Evolutionary conservation across 2,888 invertebrate species (phyloP).

Genomic region (Pristionchus arcanus): DNA sequence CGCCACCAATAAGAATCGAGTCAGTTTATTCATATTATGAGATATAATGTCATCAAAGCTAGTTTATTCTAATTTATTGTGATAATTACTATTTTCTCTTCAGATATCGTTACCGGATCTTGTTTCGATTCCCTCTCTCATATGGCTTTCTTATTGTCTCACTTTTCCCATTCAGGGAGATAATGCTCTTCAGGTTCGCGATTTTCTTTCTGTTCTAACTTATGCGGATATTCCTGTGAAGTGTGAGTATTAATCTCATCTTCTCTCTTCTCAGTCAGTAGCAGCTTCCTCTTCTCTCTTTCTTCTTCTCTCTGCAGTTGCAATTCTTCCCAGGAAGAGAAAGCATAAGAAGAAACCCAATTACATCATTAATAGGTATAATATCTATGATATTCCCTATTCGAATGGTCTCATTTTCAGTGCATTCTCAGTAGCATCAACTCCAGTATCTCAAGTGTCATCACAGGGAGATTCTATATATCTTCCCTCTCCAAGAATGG

Average conservation of each 20-base stretch:
- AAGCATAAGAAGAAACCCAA: slow-evolving; percentile 58
- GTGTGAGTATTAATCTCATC: background rate
- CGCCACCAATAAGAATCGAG: slow-evolving; percentile 46
- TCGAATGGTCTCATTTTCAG: slow-evolving; percentile 52
- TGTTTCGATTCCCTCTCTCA: slow-evolving; percentile 36
- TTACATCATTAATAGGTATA: slow-evolving; percentile 37
- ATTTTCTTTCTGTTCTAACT: background rate
- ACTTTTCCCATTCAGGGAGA: slow-evolving; percentile 35
- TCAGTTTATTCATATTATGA: background rate
- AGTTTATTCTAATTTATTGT: no score
- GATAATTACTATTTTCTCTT: background rate
- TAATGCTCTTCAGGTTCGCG: slow-evolving; percentile 21
- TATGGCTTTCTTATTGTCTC: slow-evolving; percentile 40
- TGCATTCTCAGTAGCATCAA: slow-evolving; percentile 73
- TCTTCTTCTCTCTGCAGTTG: slow-evolving; percentile 55
- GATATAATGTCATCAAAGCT: background rate
- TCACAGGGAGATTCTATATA: slow-evolving; percentile 56
- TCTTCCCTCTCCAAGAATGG: slow-evolving; percentile 36
- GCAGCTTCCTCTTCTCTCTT: slow-evolving; percentile 54
- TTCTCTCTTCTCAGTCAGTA: background rate
- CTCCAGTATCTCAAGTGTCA: slow-evolving; percentile 70
- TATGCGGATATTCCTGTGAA: background rate
- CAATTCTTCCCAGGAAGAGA: slow-evolving; percentile 58
- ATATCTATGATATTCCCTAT: no score
- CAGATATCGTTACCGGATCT: slow-evolving; percentile 57